Evolutionary conservation across 1,140 invertebrate genomes (phyloP).

Genomic region (Argopecten irradians): DNA sequence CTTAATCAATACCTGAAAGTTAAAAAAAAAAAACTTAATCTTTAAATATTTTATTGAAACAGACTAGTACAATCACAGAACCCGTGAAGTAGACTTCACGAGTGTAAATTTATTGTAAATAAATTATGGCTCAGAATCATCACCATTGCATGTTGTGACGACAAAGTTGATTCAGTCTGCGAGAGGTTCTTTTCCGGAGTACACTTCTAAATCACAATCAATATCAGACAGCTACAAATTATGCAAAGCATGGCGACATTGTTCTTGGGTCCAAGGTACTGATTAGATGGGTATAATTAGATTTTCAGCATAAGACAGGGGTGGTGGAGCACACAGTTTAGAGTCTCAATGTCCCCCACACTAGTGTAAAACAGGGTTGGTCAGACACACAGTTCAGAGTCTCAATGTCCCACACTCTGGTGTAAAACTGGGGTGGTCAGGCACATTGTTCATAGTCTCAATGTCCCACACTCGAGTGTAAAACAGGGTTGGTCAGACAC

Average conservation of each 20-base stretch:
- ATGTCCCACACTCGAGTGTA: no score
- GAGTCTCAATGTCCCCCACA: neutral
- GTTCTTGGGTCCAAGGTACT: conserved; percentile 6
- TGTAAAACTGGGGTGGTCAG: no score
- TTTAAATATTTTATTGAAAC: conserved; percentile 19
- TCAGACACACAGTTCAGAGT: no score
- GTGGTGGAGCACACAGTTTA: neutral
- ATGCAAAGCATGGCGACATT: conserved; percentile 15
- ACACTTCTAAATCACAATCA: neutral
- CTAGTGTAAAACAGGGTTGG: no score
- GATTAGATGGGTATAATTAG: neutral
- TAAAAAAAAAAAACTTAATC: neutral
- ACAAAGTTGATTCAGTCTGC: neutral
- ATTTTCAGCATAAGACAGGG: neutral
- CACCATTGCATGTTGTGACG: conserved; percentile 1
- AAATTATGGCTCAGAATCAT: neutral
- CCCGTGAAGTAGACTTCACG: neutral
- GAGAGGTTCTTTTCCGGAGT: neutral
- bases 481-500: no score
- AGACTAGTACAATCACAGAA: neutral
- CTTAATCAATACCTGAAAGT: neutral
- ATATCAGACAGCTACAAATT: conserved; percentile 1
- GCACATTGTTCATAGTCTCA: no score
- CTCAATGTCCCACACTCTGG: neutral
- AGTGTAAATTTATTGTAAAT: neutral